A percentile compares a stretch with the other conserved stretches of the same genome.
These are phyloP conservation scores for Aulostomus chinensis DNA, from an alignment of 2,797 vertebrate genomes.

Conservation along the genomic window DNA sequence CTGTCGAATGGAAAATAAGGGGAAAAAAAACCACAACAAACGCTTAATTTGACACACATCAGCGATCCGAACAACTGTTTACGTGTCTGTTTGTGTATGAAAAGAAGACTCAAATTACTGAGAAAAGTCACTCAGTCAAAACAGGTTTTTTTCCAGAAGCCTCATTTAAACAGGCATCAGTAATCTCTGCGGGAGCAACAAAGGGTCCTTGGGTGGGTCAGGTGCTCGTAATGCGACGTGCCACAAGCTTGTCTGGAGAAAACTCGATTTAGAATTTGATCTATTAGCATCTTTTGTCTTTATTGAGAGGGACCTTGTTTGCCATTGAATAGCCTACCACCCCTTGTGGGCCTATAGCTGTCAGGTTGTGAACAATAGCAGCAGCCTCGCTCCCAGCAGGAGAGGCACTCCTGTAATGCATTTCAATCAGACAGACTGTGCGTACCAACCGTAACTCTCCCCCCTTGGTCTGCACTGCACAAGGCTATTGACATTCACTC, in stretches of 20 bases:
- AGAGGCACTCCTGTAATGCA: slow-evolving; percentile 69
- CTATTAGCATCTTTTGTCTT: slow-evolving; percentile 65
- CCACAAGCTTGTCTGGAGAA: slow-evolving; percentile 38
- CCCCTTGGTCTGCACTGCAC: slow-evolving; percentile 34
- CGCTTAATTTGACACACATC: slow-evolving; percentile 55
- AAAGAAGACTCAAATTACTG: slow-evolving; percentile 45
- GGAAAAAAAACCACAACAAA: slow-evolving; percentile 1
- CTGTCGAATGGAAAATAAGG: not conserved
- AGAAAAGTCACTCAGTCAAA: slow-evolving; percentile 38
- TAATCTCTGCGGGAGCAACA: slow-evolving; percentile 30
- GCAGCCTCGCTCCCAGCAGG: slow-evolving; percentile 61
- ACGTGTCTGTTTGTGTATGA: slow-evolving; percentile 41
- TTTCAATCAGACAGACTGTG: slow-evolving; percentile 67
- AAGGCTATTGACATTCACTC: slow-evolving; percentile 59
- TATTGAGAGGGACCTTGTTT: slow-evolving; percentile 45
- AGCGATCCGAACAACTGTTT: slow-evolving; percentile 48
- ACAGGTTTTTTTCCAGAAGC: slow-evolving; percentile 35
- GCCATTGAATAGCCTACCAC: slow-evolving; percentile 43
- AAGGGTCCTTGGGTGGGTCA: slow-evolving; percentile 42
- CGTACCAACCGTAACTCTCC: slow-evolving; percentile 70
- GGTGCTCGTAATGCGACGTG: slow-evolving; percentile 31
- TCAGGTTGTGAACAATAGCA: slow-evolving; percentile 70
- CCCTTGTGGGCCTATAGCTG: slow-evolving; percentile 51
- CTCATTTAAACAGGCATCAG: slow-evolving; percentile 19
- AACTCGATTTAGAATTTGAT: slow-evolving; percentile 49